Percentiles rank a stretch among this genome's conserved stretches.
Conservation (phyloP, 2,113 vertebrate genomes). For the Mobula birostris region DNA sequence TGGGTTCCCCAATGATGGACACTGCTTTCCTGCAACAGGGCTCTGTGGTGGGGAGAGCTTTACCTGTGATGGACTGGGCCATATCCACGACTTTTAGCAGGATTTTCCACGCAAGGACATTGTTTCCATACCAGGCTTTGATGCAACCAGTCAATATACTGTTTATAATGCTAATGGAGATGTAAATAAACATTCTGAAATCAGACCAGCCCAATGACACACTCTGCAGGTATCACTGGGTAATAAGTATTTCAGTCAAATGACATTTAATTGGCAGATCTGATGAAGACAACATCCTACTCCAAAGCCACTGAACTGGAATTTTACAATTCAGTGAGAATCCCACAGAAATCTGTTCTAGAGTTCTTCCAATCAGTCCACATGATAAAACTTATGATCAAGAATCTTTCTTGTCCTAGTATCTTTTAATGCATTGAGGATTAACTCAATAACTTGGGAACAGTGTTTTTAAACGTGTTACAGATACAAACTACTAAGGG, state of each 20-base stretch:
- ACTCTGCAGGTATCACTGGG: neutral
- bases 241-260: neutral
- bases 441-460: neutral
- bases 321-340: neutral
- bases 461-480: neutral
- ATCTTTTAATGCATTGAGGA: neutral
- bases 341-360: neutral
- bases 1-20: too few relatives aligned
- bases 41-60: too few relatives aligned
- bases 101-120: too few relatives aligned
- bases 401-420: neutral
- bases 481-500: too few relatives aligned
- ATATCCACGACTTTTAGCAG: too few relatives aligned
- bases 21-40: too few relatives aligned
- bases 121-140: too few relatives aligned
- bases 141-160: too few relatives aligned
- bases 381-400: neutral
- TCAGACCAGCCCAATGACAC: neutral
- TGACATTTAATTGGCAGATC: too few relatives aligned
- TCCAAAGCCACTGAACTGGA: neutral
- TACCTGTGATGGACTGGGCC: too few relatives aligned
- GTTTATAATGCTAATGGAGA: neutral
- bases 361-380: neutral
- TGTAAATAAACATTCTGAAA: slow-evolving; percentile 4
- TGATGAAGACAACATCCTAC: neutral